A percentile compares a stretch with the other conserved stretches of the same genome.
phyloP scores from a whole-genome alignment of 2,797 vertebrate species.

The Poecilia wingei region DNA sequence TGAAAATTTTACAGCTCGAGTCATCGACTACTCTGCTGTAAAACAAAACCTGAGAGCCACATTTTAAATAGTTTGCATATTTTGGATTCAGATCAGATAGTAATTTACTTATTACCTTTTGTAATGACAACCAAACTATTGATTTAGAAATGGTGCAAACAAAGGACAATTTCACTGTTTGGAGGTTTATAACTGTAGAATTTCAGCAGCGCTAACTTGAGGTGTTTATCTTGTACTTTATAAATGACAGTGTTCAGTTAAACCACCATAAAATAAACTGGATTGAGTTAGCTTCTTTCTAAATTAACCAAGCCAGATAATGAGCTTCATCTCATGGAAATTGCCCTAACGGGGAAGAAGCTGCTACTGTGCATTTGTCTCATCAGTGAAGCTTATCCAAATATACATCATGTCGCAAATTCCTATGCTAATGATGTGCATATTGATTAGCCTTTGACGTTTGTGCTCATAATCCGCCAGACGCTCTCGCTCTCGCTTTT shows the following conservation, averaged over 20 bases:
- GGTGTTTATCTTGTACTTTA: neutral
- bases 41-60: too few species aligned
- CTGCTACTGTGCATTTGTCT: conserved; percentile 27
- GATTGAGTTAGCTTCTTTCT: conserved; percentile 40
- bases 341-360: conserved; percentile 14
- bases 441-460: conserved; percentile 39
- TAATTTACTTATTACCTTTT: neutral
- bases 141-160: neutral
- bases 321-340: conserved; percentile 43
- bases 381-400: conserved; percentile 30
- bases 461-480: conserved; percentile 27
- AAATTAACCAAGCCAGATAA: conserved; percentile 35
- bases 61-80: neutral
- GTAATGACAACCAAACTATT: neutral
- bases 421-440: conserved; percentile 27
- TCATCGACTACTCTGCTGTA: too few species aligned
- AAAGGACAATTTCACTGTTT: neutral
- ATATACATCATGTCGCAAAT: conserved; percentile 25
- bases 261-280: conserved; percentile 18
- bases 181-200: neutral
- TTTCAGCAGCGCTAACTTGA: neutral
- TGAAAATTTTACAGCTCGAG: too few species aligned
- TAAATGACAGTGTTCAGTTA: conserved; percentile 39
- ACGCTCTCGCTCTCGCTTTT: conserved; percentile 7
- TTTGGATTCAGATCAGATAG: neutral